Evolutionary conservation across 2,113 vertebrate genomes (phyloP), one percentile per base, ranked within the genome.

Genomic region (Diadophis punctatus): DNA sequence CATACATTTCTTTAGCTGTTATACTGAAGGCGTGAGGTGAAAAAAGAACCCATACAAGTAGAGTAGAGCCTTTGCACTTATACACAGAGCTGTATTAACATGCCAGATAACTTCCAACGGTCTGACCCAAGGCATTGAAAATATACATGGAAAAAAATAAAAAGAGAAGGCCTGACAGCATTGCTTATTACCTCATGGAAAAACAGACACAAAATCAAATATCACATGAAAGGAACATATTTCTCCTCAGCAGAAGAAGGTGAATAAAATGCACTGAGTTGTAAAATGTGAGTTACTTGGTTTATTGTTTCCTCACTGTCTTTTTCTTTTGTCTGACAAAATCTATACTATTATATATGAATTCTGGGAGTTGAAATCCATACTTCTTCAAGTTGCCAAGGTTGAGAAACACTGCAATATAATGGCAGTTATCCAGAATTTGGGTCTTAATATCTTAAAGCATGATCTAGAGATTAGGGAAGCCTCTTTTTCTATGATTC

Each of bases 1-100:
- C 0, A 10, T 92, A 3, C 86, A 90, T 92, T 88, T 93, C 43
- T 89, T 90, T 14, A 34, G 87, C 92, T 94, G 89, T n/a, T 88
- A 1, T 92, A 4, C 0, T n/a, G 3, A 95, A n/a, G 16, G 18
- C 10, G 91, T 46, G 2, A 95, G 58, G 12, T 87, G 90, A 95
- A 87, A 91, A 60, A 3, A 39, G 90, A 90, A 88, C 85, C 89
- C 9, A 92, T 90, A 86, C 0, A 0, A 91, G 0, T 85, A 34
- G 48, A 1, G 0, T 60, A 30, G 48, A 1, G 0, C 68, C 4
- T 89, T 92, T 93, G 91, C 90, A 92, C 5, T 90, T 12, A 93
- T 14, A 90, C 43, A 34, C 2, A 86, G 90, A 92, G 85, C 23
- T 90, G 1, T 68, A 86, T 90, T n/a, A 80, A 91, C 52, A 94